Evolutionary conservation across 53 echinoderm and acorn worm species (phyloP), one percentile per base, ranked within the genome.

Genomic region (Antedon mediterranea): DNA sequence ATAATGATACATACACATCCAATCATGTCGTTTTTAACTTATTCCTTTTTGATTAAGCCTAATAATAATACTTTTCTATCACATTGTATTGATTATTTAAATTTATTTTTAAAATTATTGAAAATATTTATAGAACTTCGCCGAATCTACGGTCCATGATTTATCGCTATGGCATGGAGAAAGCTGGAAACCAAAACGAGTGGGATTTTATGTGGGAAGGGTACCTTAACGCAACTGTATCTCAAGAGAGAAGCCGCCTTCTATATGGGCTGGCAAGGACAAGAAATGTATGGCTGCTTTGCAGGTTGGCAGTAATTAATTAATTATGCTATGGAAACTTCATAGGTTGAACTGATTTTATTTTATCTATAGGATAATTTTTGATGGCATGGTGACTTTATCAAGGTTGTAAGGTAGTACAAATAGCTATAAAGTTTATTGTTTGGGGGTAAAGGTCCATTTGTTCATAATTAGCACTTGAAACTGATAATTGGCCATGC

Each of bases 121-220:
- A n/a, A n/a, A n/a, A n/a, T n/a, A n/a, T n/a, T n/a, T 71, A 3
- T 42, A 93, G 93, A 77, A 72, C 87, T 6, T 76, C 85, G 3
- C 84, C 87, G 20, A 79, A 94, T 86, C n/a, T 94, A 30, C 79
- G 87, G 0, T 34, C 76, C 29, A 43, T 78, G 18, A 87, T 89
- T 0, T 94, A 89, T 78, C 82, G 80, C 14, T 94, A 80, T 31
- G 94, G 94, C 4, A 91, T 89, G 81, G 78, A 90, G 43, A 78
- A 93, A 34, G 76, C 78, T 0, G 94, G 87, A 0, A 79, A 82
- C 28, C 90, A 94, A 74, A 85, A 89, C 3, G 87, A 89, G 13
- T 94, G 94, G 94, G 83, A 87, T 30, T 33, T 26, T 3, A 73
- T 91, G 34, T 85, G 86, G 82, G 43, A 85, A 3, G 43, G 43